Evolutionary conservation across 2,113 vertebrate species (phyloP), one percentile per base, ranked within the genome.

Genomic region (Peucedramus taeniatus): DNA sequence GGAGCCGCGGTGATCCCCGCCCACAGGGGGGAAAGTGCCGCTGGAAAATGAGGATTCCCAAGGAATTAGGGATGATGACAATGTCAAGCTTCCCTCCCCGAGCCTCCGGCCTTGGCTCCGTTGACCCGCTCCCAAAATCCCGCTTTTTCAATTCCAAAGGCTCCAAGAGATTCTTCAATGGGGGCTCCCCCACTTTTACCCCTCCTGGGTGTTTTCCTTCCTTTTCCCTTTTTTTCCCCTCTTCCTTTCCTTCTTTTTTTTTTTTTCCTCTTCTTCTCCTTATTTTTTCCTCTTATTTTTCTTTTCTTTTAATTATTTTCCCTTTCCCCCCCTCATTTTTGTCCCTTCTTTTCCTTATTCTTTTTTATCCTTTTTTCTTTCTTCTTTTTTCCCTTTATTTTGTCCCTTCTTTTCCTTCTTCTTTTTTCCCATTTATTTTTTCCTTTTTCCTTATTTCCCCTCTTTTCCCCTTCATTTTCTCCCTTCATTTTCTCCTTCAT

Each of bases 41-140:
- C 90, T 94, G 88, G 69, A 94, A 94, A 82, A 91, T 10, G 93
- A 96, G 91, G 51, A 97, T 94, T 84, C 96, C 91, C 9, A 28
- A 86, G 96, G 81, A 49, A 75, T 83, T 87, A 10, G 93, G 79
- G 93, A 78, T 13, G 39, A 15, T 28, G 91, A 69, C 83, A 68
- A 90, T 13, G 82, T 54, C 49, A 31, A 23, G 61, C 47, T 49
- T 39, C 47, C 33, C 47, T 76, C 49, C 31, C 37, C 4, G 24
- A 79, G 45, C 72, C 69, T 65, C 82, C 3, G 4, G 23, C 90
- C 72, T 44, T 57, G 44, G 68, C 27, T 60, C 79, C 87, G 15
- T 60, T 70, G 4, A 30, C 35, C 56, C 1, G 1, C 53, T 18
- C 37, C 65, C 10, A 35, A 78, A 26, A 2, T 31, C 30, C n/a